A percentile compares a stretch with the other conserved stretches of the same genome.
These are phyloP conservation scores for Chaenogobius annularis DNA, from an alignment of 2,113 vertebrate genomes.

Conservation along the genomic window DNA sequence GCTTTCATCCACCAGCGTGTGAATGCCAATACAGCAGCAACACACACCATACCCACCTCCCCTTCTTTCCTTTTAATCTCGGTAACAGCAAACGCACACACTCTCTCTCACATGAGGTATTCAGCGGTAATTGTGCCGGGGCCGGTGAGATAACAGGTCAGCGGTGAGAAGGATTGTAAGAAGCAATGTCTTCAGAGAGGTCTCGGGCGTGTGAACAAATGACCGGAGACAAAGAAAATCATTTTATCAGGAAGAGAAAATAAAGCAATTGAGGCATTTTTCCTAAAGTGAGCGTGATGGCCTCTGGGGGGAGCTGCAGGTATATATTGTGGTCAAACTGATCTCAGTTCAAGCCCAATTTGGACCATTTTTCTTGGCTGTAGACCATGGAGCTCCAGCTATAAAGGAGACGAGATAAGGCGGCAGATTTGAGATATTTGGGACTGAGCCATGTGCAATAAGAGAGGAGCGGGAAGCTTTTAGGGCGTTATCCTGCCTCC, in stretches of 20 bases:
- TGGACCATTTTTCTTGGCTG: slow-evolving; percentile 41
- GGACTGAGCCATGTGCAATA: slow-evolving; percentile 50
- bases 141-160: slow-evolving; percentile 50
- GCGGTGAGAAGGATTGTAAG: slow-evolving; percentile 46
- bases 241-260: slow-evolving; percentile 5
- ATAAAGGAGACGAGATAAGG: slow-evolving; percentile 56
- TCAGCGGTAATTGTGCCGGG: slow-evolving; percentile 43
- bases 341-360: slow-evolving; percentile 22
- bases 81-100: slow-evolving; percentile 33
- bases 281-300: background rate
- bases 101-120: slow-evolving; percentile 30
- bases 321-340: slow-evolving; percentile 6
- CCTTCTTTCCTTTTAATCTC: slow-evolving; percentile 24
- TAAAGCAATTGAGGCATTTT: background rate
- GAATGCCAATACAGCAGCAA: slow-evolving; percentile 33
- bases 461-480: slow-evolving; percentile 47
- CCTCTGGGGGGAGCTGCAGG: slow-evolving; percentile 62
- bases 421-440: slow-evolving; percentile 47
- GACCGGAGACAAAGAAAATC: slow-evolving; percentile 19
- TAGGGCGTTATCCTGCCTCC: slow-evolving; percentile 48
- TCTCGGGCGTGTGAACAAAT: slow-evolving; percentile 15
- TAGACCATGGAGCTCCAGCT: slow-evolving; percentile 43
- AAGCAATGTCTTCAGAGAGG: slow-evolving; percentile 43
- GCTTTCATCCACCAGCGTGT: slow-evolving; percentile 58
- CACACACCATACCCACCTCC: slow-evolving; percentile 30